Evolutionary conservation across 2,888 invertebrate genomes (phyloP).

Genomic region (Oeneis ivallda): DNA sequence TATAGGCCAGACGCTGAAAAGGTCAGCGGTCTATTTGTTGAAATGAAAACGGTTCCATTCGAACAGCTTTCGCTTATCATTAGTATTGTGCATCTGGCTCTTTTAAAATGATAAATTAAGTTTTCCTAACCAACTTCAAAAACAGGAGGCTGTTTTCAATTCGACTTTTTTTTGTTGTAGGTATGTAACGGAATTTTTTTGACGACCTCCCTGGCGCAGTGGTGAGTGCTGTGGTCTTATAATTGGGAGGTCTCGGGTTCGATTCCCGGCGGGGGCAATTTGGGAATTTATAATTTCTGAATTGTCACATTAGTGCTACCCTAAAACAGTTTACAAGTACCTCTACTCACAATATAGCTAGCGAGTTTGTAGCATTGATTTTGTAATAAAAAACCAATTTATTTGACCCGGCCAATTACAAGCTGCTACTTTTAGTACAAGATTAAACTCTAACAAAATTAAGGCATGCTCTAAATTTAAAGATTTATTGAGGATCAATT

Average conservation of each 20-base stretch:
- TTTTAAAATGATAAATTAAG: neutral
- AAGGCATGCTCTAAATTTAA: conserved; percentile 6
- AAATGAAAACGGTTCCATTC: conserved; percentile 5
- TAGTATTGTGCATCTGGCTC: neutral
- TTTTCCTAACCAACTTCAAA: too few species aligned
- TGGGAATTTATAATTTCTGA: too few species aligned
- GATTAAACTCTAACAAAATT: conserved; percentile 11
- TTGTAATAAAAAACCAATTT: conserved; percentile 1
- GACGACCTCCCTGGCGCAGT: too few species aligned
- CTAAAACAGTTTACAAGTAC: too few species aligned
- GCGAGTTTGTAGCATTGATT: conserved; percentile 7
- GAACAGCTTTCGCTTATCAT: neutral
- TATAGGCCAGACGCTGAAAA: conserved; percentile 40
- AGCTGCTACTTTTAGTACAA: neutral
- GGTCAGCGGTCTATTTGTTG: conserved; percentile 35
- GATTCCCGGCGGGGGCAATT: too few species aligned
- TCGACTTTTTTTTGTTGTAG: too few species aligned
- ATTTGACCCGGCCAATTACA: conserved; percentile 15
- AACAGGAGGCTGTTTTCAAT: too few species aligned
- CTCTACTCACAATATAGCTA: too few species aligned
- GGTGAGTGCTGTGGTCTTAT: too few species aligned
- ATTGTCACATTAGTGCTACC: too few species aligned
- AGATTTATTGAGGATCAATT: conserved; percentile 5
- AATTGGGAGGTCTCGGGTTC: too few species aligned
- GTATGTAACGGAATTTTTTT: too few species aligned